Evolutionary conservation across 2,888 invertebrate genomes (phyloP).

Genomic region (Odontocerum albicorne): DNA sequence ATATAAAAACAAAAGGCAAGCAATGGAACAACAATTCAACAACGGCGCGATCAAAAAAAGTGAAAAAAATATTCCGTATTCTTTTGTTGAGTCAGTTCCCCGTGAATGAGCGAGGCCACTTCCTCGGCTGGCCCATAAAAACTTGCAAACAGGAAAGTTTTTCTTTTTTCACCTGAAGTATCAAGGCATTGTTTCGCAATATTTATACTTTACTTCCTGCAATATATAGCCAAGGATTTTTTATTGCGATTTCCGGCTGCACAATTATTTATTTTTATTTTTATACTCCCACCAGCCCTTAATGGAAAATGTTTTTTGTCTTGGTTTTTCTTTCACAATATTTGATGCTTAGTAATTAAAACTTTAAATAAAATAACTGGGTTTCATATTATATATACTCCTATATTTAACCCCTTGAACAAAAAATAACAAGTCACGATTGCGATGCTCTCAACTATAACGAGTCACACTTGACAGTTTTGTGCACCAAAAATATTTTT

Average conservation of each 20-base stretch:
- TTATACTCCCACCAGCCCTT: too few relatives aligned
- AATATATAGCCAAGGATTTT: constrained; percentile 29
- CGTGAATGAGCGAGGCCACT: constrained; percentile 26
- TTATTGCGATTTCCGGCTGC: constrained; percentile 35
- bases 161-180: constrained; percentile 33
- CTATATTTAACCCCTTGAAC: too few relatives aligned
- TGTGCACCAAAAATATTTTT: too few relatives aligned
- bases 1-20: not conserved
- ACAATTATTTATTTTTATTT: constrained; percentile 13
- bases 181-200: constrained; percentile 36
- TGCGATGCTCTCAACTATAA: too few relatives aligned
- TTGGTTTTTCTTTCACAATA: too few relatives aligned
- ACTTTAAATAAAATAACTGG: too few relatives aligned
- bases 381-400: too few relatives aligned
- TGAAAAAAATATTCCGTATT: constrained; percentile 32
- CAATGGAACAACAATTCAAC: constrained; percentile 8
- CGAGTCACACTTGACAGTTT: too few relatives aligned
- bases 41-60: constrained; percentile 6
- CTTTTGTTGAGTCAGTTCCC: constrained; percentile 32
- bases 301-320: too few relatives aligned
- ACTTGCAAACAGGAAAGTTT: constrained; percentile 28
- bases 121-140: constrained; percentile 29
- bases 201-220: constrained; percentile 35
- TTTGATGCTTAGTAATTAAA: too few relatives aligned
- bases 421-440: too few relatives aligned